These are phyloP conservation scores for Bovichtus variegatus DNA, from an alignment of 2,797 vertebrate genomes.

Conservation along the genomic window DNA sequence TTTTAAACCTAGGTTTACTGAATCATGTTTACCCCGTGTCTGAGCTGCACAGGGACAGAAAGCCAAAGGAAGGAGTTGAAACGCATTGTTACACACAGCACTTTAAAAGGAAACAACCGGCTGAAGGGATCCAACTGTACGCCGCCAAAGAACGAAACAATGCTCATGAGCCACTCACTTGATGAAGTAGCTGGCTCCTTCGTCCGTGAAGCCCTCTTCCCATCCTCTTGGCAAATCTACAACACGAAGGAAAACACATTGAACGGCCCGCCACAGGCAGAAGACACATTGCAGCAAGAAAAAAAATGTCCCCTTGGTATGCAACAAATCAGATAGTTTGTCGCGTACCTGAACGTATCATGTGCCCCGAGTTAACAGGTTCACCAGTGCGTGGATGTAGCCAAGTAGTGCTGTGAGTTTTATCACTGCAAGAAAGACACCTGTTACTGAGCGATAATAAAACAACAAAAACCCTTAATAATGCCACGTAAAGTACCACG, in stretches of 20 bases:
- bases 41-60: slow-evolving; percentile 7
- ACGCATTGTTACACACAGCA: not conserved
- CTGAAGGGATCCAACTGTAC: slow-evolving; percentile 17
- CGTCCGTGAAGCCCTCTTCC: slow-evolving; percentile 98
- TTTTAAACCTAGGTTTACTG: slow-evolving; percentile 17
- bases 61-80: not conserved
- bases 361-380: slow-evolving; percentile 98
- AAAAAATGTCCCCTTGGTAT: not conserved
- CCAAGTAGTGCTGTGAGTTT: slow-evolving; percentile 92
- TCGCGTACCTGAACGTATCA: slow-evolving; percentile 95
- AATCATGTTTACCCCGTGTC: not conserved
- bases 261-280: slow-evolving; percentile 42
- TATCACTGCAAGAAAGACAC: slow-evolving; percentile 93
- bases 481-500: not conserved
- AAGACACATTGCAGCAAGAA: slow-evolving; percentile 52
- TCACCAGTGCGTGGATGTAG: slow-evolving; percentile 95
- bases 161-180: slow-evolving; percentile 89
- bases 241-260: slow-evolving; percentile 46
- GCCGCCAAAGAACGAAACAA: slow-evolving; percentile 37
- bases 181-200: slow-evolving; percentile 99
- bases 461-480: slow-evolving; percentile 13
- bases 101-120: slow-evolving; percentile 7
- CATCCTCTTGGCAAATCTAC: slow-evolving; percentile 96
- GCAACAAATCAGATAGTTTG: slow-evolving; percentile 29
- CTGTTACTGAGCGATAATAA: slow-evolving; percentile 87